Conservation (phyloP, 1,140 invertebrate species). For the Harpegnathos saltator region DNA sequence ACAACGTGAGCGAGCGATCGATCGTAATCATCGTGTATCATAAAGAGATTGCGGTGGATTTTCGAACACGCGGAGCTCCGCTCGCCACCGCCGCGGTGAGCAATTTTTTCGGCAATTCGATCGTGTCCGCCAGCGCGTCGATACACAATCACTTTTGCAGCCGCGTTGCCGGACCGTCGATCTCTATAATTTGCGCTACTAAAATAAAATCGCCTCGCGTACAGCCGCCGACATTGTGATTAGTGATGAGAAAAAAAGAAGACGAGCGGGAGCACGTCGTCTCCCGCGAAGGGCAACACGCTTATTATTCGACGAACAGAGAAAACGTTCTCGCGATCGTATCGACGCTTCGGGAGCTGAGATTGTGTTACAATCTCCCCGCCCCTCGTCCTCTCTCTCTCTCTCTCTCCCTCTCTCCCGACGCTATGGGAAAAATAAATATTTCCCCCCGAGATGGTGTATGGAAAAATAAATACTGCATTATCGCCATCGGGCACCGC, state of each 20-base stretch:
- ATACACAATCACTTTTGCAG: conserved; percentile 43
- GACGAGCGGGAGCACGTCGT: not conserved
- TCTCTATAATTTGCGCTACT: conserved; percentile 54
- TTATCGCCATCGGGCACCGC: no score
- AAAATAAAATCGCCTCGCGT: conserved; percentile 31
- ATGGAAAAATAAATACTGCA: no score
- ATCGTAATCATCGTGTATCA: conserved; percentile 74
- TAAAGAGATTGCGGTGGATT: conserved; percentile 60
- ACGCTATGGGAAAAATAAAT: no score
- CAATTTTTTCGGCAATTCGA: conserved; percentile 56
- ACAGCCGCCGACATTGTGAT: conserved; percentile 34
- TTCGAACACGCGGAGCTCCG: conserved; percentile 35
- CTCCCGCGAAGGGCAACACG: not conserved
- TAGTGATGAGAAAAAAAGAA: conserved; percentile 26
- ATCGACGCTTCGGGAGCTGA: no score
- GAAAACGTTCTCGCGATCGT: not conserved
- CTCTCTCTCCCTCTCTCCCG: no score
- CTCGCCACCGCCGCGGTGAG: conserved; percentile 45
- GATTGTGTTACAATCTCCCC: no score
- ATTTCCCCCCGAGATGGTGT: no score
- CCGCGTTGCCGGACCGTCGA: conserved; percentile 24
- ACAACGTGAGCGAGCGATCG: conserved; percentile 38
- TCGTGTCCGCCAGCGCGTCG: conserved; percentile 28
- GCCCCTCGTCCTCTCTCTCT: no score
- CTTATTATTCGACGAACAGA: not conserved